Evolutionary conservation across 2,888 invertebrate species (phyloP), one percentile per base, ranked within the genome.

Genomic region (Scelioninae gen. 1): DNA sequence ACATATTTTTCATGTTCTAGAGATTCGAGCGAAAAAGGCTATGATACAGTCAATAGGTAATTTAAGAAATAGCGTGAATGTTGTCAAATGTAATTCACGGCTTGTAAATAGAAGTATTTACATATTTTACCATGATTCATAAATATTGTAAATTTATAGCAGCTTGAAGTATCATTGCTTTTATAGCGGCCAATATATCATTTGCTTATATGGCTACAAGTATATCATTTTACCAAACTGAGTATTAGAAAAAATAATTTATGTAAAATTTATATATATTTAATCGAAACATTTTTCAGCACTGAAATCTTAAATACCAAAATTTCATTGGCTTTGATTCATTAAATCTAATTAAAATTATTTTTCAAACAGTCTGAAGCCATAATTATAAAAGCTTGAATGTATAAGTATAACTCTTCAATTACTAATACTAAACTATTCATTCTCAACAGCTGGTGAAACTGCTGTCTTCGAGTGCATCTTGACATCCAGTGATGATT

Each of bases 401-500:
- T 51, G 62, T 56, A 23, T 23, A 53, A 60, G 47, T 11, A 16
- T 10, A 16, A 60, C 53, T 51, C 56, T 56, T 75, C 49, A 51
- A 23, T 43, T 34, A 6, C 2, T 0, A 0, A 60, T 51, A 5
- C 8, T 69, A 29, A 63, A 6, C 38, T 34, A 49, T 51, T 56
- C 53, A 53, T 8, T 60, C 81, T 81, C 78, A 63, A 43, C 93
- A 97, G 97, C 97, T 91, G 97, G 97, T 63, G 96, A 97, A 90
- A 95, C 95, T 89, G 97, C 97, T 47, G 93, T 94, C 82, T 97
- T 98, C 93, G 96, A 97, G 92, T 96, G 97, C 91, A 94, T 95
- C 85, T 94, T 97, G 83, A 94, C 94, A 83, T 94, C 95, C 16
- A 93, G 93, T 60, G 94, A 94, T 11, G 93, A 94, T 43, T 88